Evolutionary conservation across 2,888 invertebrate genomes (phyloP).

Genomic region (Lithophane leautieri): DNA sequence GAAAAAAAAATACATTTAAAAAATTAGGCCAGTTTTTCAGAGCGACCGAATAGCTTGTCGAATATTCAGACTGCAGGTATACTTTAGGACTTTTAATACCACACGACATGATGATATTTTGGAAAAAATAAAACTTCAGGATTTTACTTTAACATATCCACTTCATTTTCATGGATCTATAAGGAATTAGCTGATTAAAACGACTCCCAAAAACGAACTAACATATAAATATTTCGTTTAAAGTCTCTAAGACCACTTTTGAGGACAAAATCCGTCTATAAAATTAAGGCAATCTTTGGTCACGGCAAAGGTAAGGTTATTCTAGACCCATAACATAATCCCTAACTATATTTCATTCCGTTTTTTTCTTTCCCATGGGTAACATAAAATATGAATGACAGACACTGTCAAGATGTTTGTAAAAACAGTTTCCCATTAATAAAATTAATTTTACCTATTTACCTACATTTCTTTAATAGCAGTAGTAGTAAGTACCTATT

Average conservation of each 20-base stretch:
- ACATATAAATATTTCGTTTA: background rate
- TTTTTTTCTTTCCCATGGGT: constrained; percentile 4
- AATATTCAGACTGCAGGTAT: background rate
- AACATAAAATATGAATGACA: constrained; percentile 18
- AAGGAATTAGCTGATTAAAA: background rate
- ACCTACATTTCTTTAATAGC: background rate
- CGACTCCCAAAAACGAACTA: background rate
- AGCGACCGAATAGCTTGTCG: background rate
- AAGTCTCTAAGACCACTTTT: background rate
- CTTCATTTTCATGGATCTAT: background rate
- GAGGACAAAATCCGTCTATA: too few relatives aligned
- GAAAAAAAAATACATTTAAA: background rate
- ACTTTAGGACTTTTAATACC: background rate
- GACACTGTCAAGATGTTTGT: background rate
- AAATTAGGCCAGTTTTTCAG: background rate
- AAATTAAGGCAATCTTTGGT: background rate
- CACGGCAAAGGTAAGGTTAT: background rate
- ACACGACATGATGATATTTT: background rate
- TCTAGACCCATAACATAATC: background rate
- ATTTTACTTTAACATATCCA: background rate
- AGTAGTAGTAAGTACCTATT: too few relatives aligned
- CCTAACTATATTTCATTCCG: too few relatives aligned
- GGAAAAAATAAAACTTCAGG: background rate
- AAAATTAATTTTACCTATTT: constrained; percentile 12
- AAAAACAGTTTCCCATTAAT: constrained; percentile 19